Percentiles rank a stretch among this genome's conserved stretches.
Conservation (phyloP, 2,797 vertebrate genomes). For the Phoebastria nigripes region DNA sequence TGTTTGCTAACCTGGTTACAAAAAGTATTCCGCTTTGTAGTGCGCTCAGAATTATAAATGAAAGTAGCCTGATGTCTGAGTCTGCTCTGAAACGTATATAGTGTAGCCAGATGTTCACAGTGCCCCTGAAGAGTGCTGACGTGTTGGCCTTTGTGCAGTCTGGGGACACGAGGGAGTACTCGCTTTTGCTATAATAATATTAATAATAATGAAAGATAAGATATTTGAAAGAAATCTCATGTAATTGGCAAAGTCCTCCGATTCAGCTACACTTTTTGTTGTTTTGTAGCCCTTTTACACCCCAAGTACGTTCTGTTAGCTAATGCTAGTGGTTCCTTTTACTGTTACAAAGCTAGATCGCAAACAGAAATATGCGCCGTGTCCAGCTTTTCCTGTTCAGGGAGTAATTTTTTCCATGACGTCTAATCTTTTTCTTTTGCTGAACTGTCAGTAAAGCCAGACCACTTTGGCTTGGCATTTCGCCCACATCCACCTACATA, state of each 20-base stretch:
- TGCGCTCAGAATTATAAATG: not conserved
- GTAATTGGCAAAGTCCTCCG: not conserved
- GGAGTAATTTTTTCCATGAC: slow-evolving; percentile 65
- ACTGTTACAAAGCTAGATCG: slow-evolving; percentile 58
- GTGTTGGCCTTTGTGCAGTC: not conserved
- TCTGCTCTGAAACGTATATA: not conserved
- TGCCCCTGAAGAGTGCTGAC: not conserved
- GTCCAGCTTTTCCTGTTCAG: slow-evolving; percentile 64
- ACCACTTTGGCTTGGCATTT: slow-evolving; percentile 58
- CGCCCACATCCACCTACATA: slow-evolving; percentile 44
- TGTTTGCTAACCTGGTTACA: slow-evolving; percentile 8
- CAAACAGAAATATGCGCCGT: slow-evolving; percentile 30
- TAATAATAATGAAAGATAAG: not conserved
- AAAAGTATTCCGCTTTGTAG: not conserved
- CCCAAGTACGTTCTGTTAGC: not conserved
- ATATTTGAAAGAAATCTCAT: not conserved
- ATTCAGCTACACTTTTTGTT: not conserved
- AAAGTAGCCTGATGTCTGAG: not conserved
- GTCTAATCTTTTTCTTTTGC: slow-evolving; percentile 58
- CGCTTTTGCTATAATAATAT: not conserved
- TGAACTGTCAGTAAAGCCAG: slow-evolving; percentile 67
- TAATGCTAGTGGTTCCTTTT: slow-evolving; percentile 57
- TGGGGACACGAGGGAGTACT: accelerated
- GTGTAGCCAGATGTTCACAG: not conserved
- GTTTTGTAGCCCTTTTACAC: not conserved